A percentile compares a stretch with the other conserved stretches of the same genome.
Conservation (phyloP, 2,888 invertebrate genomes). For the Lissocephala sabroskyi region DNA sequence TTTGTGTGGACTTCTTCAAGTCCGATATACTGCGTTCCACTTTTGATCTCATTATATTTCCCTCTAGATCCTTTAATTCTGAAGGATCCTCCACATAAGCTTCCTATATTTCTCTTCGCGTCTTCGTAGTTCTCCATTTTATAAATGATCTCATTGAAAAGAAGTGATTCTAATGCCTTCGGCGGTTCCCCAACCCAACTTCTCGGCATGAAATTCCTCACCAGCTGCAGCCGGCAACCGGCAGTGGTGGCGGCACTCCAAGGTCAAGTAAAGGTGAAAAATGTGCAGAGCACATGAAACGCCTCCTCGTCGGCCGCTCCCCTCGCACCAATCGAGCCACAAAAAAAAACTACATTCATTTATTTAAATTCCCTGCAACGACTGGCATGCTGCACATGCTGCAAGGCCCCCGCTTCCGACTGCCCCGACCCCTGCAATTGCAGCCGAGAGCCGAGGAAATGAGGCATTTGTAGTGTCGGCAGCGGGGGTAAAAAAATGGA, state of each 20-base stretch:
- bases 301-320: constrained; percentile 14
- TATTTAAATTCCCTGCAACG: constrained; percentile 42
- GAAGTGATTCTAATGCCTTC: constrained; percentile 32
- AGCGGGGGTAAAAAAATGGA: constrained; percentile 8
- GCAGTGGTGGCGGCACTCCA: constrained; percentile 35
- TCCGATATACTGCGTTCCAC: too few species aligned
- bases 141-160: constrained; percentile 44
- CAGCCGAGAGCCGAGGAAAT: constrained; percentile 49
- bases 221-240: constrained; percentile 21
- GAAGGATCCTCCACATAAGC: too few species aligned
- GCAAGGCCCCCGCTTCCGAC: background rate
- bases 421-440: constrained; percentile 33
- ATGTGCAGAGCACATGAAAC: constrained; percentile 49
- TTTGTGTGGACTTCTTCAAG: too few species aligned
- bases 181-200: constrained; percentile 11
- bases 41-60: too few species aligned
- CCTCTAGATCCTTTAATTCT: too few species aligned
- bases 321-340: constrained; percentile 11
- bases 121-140: constrained; percentile 6
- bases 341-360: constrained; percentile 39
- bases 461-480: constrained; percentile 48
- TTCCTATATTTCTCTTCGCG: too few species aligned
- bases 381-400: constrained; percentile 43
- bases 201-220: background rate
- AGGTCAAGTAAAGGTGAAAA: constrained; percentile 63